Conservation (phyloP, 2,113 vertebrate genomes). For the Cavia porcellus region DNA sequence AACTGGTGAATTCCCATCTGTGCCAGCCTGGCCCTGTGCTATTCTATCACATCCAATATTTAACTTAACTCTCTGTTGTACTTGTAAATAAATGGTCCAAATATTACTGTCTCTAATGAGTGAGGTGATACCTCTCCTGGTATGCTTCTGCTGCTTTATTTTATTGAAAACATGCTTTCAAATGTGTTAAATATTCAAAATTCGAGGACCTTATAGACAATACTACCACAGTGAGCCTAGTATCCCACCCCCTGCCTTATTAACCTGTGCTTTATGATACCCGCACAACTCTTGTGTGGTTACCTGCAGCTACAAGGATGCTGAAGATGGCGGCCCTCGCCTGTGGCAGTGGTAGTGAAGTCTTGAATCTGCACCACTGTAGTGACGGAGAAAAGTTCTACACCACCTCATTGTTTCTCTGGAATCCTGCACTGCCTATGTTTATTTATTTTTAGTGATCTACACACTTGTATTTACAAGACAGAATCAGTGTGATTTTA, state of each 20-base stretch:
- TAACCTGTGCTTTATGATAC: background rate
- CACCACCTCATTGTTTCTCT: background rate
- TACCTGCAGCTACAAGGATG: background rate
- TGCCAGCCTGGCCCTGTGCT: background rate
- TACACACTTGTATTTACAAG: background rate
- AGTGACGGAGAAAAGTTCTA: background rate
- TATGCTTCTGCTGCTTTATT: background rate
- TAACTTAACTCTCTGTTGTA: background rate
- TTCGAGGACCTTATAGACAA: background rate
- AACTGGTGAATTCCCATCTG: background rate
- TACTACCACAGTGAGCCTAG: background rate
- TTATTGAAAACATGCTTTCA: background rate
- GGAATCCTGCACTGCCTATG: background rate
- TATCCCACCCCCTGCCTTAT: background rate
- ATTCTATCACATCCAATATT: background rate
- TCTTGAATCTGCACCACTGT: background rate
- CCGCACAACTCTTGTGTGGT: background rate
- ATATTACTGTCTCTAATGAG: background rate
- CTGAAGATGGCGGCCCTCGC: no score
- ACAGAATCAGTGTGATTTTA: background rate
- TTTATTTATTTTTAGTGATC: background rate
- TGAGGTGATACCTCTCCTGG: no score
- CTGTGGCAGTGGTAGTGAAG: no score
- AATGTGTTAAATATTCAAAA: background rate
- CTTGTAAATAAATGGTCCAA: background rate